Evolutionary conservation across 1,140 invertebrate species (phyloP).

Genomic region (Heliconius eleuchia): DNA sequence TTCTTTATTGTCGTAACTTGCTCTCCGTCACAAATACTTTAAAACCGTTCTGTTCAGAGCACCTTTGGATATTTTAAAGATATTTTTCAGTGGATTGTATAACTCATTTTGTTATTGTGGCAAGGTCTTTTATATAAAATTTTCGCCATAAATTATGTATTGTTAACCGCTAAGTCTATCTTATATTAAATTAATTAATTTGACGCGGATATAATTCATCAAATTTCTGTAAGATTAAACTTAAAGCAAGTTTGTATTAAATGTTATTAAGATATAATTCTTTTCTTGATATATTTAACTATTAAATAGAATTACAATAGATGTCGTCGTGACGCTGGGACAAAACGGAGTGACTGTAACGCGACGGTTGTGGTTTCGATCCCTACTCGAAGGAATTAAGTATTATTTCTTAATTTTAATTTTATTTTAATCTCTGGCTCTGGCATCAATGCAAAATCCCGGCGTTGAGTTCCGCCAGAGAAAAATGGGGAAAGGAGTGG

Average conservation of each 20-base stretch:
- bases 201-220: neutral
- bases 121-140: neutral
- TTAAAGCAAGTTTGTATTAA: too few species aligned
- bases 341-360: too few species aligned
- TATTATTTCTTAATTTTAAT: too few species aligned
- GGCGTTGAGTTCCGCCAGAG: too few species aligned
- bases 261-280: neutral
- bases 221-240: neutral
- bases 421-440: too few species aligned
- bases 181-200: neutral
- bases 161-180: neutral
- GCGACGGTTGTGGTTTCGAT: too few species aligned
- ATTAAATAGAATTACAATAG: too few species aligned
- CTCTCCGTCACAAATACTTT: slow-evolving; percentile 16
- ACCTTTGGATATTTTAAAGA: slow-evolving; percentile 1
- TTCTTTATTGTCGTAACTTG: slow-evolving; percentile 25
- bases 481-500: too few species aligned
- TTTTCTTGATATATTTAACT: too few species aligned
- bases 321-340: too few species aligned
- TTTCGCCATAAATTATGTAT: neutral
- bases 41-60: slow-evolving; percentile 8
- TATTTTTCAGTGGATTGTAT: neutral
- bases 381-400: too few species aligned
- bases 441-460: too few species aligned
- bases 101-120: neutral